Base-by-base conservation (phyloP, 2,797 vertebrate genomes). In the Halcyon badia region DNA sequence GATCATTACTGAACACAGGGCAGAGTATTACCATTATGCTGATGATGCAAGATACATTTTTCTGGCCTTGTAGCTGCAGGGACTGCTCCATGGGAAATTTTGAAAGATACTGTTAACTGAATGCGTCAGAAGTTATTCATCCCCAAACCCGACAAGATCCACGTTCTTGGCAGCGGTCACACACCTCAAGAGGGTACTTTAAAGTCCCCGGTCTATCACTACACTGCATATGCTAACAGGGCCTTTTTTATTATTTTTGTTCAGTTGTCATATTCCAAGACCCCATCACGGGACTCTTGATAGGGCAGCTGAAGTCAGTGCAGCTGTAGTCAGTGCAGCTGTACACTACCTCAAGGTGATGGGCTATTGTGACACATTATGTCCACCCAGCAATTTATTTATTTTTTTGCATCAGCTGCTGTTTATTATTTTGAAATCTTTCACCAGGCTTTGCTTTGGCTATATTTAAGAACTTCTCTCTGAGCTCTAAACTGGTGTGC, bases 261-360 rank as follows among this genome's bases (percentile, higher is more conserved):
- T 90, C 73, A 49, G 28, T 68, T 83, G 42, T 70, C 66, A 70
- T 89, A 77, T 70, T 93, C 70, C 78, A 84, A 76, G 65, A 71
- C 49, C 46, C 61, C 42, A 69, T 86, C 72, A 91, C 1, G 91
- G 83, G 87, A 76, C 79, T 93, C 54, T 76, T 44, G 11, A 48
- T 35, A 65, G 80, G 51, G 85, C 42, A 77, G 79, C 3, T 88
- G 88, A 93, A 6, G 1, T 93, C 76, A 82, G 8, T 95, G 79
- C 93, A 94, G 93, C 77, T 95, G 88, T 70, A 82, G 1, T 93
- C 76, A 82, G 8, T 95, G 79, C 93, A 94, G 93, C 77, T 95
- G 88, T 70, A 82, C 54, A 82, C 87, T 72, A 70, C 82, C 66
- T 80, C 94, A 73, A 0, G 79, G 39, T 64, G 77, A 87, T 73